These are phyloP conservation scores for Diachasma alloeum DNA, from an alignment of 1,140 invertebrate species.

Conservation along the genomic window DNA sequence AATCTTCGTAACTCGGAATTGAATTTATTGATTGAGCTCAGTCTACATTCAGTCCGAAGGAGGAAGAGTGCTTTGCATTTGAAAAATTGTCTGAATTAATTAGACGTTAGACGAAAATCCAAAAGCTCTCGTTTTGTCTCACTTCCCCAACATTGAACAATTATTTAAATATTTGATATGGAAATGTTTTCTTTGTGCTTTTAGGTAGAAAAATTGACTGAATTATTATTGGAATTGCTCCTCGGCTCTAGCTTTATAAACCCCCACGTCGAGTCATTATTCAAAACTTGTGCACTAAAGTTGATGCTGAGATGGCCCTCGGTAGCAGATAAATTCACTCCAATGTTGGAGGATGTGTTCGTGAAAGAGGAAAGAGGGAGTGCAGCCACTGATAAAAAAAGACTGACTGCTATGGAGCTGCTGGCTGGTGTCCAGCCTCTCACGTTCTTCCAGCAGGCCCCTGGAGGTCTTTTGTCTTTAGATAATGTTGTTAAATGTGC, in stretches of 20 bases:
- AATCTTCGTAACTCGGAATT: no score
- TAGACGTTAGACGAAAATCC: no score
- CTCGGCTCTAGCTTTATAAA: constrained; percentile 60
- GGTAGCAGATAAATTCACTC: constrained; percentile 57
- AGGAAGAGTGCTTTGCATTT: no score
- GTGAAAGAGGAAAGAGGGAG: constrained; percentile 47
- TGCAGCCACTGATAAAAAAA: constrained; percentile 48
- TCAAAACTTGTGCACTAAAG: constrained; percentile 60
- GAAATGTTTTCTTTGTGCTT: neutral
- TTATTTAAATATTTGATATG: neutral
- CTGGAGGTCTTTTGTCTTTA: constrained; percentile 45
- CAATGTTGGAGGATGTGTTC: constrained; percentile 52
- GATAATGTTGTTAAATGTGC: constrained; percentile 50
- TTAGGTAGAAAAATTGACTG: constrained; percentile 60
- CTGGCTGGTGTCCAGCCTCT: constrained; percentile 56
- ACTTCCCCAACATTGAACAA: no score
- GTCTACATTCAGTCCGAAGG: no score
- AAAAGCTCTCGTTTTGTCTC: no score
- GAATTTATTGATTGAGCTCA: no score
- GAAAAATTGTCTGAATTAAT: no score
- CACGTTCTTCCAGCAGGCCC: constrained; percentile 49
- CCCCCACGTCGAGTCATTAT: constrained; percentile 55
- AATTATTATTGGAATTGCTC: constrained; percentile 57
- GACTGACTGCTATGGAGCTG: constrained; percentile 54
- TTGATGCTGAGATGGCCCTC: constrained; percentile 63